Evolutionary conservation across 2,113 vertebrate genomes (phyloP), one percentile per base, ranked within the genome.

Genomic region (Geococcyx californianus): DNA sequence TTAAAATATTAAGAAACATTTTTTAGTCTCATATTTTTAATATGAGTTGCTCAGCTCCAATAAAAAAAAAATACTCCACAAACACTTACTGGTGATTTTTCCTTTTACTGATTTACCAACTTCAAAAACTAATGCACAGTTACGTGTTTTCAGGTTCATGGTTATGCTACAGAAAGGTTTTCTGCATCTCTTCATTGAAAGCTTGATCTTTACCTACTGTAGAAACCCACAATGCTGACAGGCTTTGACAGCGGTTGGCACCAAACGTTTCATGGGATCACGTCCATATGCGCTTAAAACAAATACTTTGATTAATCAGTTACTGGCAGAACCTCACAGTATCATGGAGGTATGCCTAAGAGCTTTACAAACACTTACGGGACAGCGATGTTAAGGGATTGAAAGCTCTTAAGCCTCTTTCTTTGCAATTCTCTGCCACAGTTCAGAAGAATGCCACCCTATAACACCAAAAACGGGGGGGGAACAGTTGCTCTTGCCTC

Each of bases 391-490:
- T 94, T 97, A 94, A 68, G 62, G 62, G 62, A 83, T 38, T 92
- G 84, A 96, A 97, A 96, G 94, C 96, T 96, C 91, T 97, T 96
- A 97, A 96, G 90, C 95, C 75, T 96, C 96, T 95, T 97, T 90
- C 96, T 97, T 96, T 94, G 86, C 95, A 97, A 90, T 95, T 96
- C 96, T 94, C 96, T 97, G 94, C 94, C 88, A 95, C 82, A 86
- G 95, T 82, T 98, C 93, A 97, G 94, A 98, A 97, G 92, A 97
- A 97, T 96, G 95, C 95, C 94, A 94, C 90, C 92, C 96, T 86
- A 82, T 89, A 88, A 79, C 85, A 62, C 91, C 96, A 96, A 96
- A 97, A 97, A 44, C 67, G 54, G 0, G 64, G 94, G 63, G 59
- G 73, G 54, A 97, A 97, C 90, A 96, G 89, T 91, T 95, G 49